Percentiles rank a stretch among this genome's conserved stretches.
Evolutionary conservation across 92 coral and sea anemone genomes (phyloP).

Genomic region (Phymanthus crucifer): DNA sequence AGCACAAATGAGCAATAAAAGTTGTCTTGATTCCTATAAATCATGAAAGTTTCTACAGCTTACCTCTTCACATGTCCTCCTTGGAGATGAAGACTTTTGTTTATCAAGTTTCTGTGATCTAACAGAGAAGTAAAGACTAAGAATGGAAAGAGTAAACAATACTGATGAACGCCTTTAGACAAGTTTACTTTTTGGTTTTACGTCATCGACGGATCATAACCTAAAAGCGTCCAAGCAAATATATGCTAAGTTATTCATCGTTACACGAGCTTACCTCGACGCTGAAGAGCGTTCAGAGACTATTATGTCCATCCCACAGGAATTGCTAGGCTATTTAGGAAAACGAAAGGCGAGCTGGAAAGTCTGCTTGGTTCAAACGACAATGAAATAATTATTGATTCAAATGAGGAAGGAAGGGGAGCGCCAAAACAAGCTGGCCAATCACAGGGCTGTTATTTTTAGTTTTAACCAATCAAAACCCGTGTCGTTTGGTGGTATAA

Average conservation of each 20-base stretch:
- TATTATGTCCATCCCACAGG: slow-evolving; percentile 36
- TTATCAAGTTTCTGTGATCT: slow-evolving; percentile 25
- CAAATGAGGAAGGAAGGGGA: slow-evolving; percentile 45
- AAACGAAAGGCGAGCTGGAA: not conserved
- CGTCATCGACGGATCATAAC: slow-evolving; percentile 15
- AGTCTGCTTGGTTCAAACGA: slow-evolving; percentile 2
- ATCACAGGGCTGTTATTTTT: slow-evolving; percentile 17
- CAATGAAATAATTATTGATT: slow-evolving; percentile 21
- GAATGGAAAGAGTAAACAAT: slow-evolving; percentile 22
- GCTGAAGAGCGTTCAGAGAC: slow-evolving; percentile 5
- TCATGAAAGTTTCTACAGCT: not conserved
- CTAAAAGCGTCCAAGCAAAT: slow-evolving; percentile 1
- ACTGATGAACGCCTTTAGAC: slow-evolving; percentile 11
- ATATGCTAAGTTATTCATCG: slow-evolving; percentile 17
- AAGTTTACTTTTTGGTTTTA: slow-evolving; percentile 20
- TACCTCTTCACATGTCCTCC: slow-evolving; percentile 29
- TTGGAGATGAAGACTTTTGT: slow-evolving; percentile 22
- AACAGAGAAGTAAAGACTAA: slow-evolving; percentile 31
- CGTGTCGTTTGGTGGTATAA: not conserved
- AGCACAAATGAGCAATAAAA: not conserved
- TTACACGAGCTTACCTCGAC: slow-evolving; percentile 5
- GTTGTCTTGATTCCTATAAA: not conserved
- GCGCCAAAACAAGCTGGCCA: slow-evolving; percentile 26
- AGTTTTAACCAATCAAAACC: slow-evolving; percentile 21
- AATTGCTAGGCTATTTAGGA: slow-evolving; percentile 5